Evolutionary conservation across 2,797 vertebrate genomes (phyloP).

Genomic region (Parotocinclus haroldoi): DNA sequence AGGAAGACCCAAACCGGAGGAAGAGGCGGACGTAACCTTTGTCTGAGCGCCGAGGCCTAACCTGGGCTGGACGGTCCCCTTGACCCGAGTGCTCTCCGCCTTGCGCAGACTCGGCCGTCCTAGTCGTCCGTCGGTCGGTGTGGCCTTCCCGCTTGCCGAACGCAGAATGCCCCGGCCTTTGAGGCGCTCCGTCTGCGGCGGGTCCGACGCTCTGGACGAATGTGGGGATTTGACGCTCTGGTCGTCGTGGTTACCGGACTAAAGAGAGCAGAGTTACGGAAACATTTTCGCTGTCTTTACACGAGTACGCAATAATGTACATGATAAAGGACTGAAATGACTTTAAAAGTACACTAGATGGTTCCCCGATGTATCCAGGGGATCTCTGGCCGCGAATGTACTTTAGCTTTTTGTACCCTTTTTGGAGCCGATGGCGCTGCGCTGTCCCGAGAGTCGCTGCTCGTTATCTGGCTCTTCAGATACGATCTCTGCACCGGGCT

Average conservation of each 20-base stretch:
- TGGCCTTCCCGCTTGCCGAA: constrained; percentile 80
- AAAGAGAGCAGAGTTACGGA: too few species aligned
- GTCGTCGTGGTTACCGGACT: constrained; percentile 89
- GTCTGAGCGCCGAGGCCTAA: constrained; percentile 68
- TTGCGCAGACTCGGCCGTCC: constrained; percentile 75
- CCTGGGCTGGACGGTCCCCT: constrained; percentile 67
- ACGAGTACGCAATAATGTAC: too few species aligned
- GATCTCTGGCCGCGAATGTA: too few species aligned
- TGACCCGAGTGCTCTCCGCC: constrained; percentile 79
- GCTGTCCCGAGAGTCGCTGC: constrained; percentile 73
- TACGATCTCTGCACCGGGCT: constrained; percentile 82
- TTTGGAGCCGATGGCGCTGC: too few species aligned
- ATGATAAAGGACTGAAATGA: too few species aligned
- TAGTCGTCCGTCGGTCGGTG: constrained; percentile 61
- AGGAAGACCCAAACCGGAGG: constrained; percentile 80
- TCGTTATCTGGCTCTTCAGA: constrained; percentile 75
- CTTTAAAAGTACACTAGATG: too few species aligned
- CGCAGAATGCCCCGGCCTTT: constrained; percentile 79
- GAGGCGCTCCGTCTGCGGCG: constrained; percentile 72
- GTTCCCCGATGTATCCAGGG: too few species aligned
- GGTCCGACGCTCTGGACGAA: constrained; percentile 77
- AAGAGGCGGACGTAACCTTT: constrained; percentile 71
- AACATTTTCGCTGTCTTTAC: too few species aligned
- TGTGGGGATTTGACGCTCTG: constrained; percentile 85
- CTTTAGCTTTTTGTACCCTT: too few species aligned